These are phyloP conservation scores for Microplitis manilae DNA, from an alignment of 2,888 invertebrate species.

Conservation along the genomic window DNA sequence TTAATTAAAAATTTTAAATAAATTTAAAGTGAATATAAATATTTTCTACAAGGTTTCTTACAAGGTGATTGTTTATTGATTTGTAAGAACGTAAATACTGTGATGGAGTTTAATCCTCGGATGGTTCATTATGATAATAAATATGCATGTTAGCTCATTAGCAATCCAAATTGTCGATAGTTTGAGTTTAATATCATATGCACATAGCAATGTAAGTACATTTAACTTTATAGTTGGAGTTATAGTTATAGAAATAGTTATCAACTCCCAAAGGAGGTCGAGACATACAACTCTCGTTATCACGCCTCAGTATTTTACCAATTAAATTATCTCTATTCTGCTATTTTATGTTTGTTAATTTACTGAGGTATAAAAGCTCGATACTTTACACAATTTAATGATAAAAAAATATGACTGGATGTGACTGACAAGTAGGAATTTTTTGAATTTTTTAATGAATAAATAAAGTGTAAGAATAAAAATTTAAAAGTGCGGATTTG, in stretches of 20 bases:
- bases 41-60: no score
- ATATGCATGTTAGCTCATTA: slow-evolving; percentile 25
- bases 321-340: slow-evolving; percentile 3
- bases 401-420: no score
- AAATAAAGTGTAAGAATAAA: no score
- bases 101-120: background rate
- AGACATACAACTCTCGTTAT: background rate
- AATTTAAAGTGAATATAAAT: no score
- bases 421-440: no score
- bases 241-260: slow-evolving; percentile 3
- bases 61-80: background rate
- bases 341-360: background rate
- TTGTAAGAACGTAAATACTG: background rate
- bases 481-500: no score
- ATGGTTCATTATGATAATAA: slow-evolving; percentile 1
- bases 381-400: no score
- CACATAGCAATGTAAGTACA: slow-evolving; percentile 9
- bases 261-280: slow-evolving; percentile 6
- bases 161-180: slow-evolving; percentile 29
- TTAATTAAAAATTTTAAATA: background rate
- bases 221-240: background rate
- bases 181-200: slow-evolving; percentile 11
- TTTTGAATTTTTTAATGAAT: no score
- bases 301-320: background rate
- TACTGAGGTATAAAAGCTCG: background rate